Percentiles rank a stretch among this genome's conserved stretches.
These are phyloP conservation scores for Calliscelio sp. DNA, from an alignment of 2,888 invertebrate genomes.

Conservation along the genomic window DNA sequence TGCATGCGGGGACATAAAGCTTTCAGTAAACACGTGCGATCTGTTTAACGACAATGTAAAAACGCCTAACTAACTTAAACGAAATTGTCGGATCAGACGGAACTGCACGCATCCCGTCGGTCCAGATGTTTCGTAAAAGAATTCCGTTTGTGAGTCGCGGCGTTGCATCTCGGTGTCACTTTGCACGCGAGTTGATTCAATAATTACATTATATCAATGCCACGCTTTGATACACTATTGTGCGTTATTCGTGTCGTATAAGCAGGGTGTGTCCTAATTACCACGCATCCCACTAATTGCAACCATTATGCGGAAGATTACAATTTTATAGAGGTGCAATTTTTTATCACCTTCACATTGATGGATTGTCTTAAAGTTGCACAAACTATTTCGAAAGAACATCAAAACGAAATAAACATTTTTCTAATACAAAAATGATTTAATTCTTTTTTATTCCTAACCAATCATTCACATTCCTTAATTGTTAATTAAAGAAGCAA, in stretches of 20 bases:
- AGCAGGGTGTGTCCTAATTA: conserved; percentile 59
- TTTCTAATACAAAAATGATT: too few relatives aligned
- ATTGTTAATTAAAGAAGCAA: background rate
- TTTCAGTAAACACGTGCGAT: conserved; percentile 79
- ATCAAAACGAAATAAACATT: too few relatives aligned
- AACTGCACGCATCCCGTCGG: conserved; percentile 84
- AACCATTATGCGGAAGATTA: conserved; percentile 42
- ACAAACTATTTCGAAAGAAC: too few relatives aligned
- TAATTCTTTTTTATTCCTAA: background rate
- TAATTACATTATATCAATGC: conserved; percentile 66
- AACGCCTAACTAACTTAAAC: conserved; percentile 83
- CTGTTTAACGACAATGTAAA: conserved; percentile 81
- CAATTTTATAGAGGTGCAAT: conserved; percentile 40
- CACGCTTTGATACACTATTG: conserved; percentile 49
- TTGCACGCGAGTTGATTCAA: conserved; percentile 57
- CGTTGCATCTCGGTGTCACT: conserved; percentile 14
- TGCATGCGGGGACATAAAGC: conserved; percentile 68
- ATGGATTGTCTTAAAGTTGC: background rate
- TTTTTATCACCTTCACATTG: conserved; percentile 12
- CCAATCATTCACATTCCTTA: background rate
- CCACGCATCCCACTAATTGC: conserved; percentile 52
- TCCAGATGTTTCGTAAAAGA: conserved; percentile 82
- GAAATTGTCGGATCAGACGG: conserved; percentile 85
- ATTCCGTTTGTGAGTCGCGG: conserved; percentile 35
- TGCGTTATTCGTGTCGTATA: conserved; percentile 7